Evolutionary conservation across 2,113 vertebrate species (phyloP).

Genomic region (Apteryx mantelli): DNA sequence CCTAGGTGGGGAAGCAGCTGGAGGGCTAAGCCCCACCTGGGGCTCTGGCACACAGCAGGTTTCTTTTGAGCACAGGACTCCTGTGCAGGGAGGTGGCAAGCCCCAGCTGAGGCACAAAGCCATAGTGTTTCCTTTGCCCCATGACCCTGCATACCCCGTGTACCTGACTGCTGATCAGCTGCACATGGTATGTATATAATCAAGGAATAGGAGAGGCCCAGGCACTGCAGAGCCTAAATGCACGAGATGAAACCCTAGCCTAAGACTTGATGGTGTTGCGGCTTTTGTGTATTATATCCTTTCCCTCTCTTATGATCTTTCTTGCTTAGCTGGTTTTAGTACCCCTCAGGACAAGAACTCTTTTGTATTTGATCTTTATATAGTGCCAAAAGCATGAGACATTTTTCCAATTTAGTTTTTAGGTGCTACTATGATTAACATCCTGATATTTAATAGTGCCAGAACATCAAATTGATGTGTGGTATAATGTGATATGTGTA

Average conservation of each 20-base stretch:
- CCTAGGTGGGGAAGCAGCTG: not conserved
- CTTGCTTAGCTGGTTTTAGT: not conserved
- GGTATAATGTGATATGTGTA: not conserved
- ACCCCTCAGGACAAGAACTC: not conserved
- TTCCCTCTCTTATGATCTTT: not conserved
- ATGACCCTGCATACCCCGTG: not conserved
- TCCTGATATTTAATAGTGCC: not conserved
- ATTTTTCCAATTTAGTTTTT: not conserved
- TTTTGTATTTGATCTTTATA: not conserved
- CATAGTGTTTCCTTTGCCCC: not conserved
- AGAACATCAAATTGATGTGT: not conserved
- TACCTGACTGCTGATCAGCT: not conserved
- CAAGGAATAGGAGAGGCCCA: not conserved
- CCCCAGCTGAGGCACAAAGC: no score
- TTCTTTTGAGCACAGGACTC: no score
- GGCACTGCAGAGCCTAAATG: not conserved
- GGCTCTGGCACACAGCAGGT: no score
- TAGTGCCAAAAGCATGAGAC: not conserved
- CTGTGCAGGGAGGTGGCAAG: no score
- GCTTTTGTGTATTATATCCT: not conserved
- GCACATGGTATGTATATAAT: not conserved
- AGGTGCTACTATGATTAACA: conserved; percentile 3
- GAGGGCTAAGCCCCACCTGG: not conserved
- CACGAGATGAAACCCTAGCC: not conserved
- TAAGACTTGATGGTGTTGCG: not conserved